These are phyloP conservation scores for Drosophila parvula DNA, from an alignment of 1,140 invertebrate species.

Conservation along the genomic window DNA sequence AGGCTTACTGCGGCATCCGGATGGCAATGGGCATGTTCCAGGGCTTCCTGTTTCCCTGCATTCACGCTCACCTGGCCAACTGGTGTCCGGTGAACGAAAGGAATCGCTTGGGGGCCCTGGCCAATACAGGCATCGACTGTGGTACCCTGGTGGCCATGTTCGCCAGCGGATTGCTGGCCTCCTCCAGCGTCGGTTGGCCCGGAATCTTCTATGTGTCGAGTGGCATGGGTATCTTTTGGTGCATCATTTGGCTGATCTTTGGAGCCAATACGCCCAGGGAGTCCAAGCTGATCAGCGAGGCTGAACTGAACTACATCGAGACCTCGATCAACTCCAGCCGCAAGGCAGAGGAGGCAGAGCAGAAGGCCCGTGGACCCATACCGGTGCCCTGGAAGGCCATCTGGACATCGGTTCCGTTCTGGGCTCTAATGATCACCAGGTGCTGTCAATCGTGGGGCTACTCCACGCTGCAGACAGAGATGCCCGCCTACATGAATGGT, in stretches of 20 bases:
- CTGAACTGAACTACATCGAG: conserved; percentile 88
- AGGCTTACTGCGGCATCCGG: conserved; percentile 86
- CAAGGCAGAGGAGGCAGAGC: conserved; percentile 32
- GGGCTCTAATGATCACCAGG: conserved; percentile 92
- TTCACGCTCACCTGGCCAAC: conserved; percentile 91
- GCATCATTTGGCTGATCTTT: conserved; percentile 87
- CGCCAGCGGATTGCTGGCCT: conserved; percentile 87
- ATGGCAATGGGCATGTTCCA: conserved; percentile 91
- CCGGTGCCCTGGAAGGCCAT: conserved; percentile 91
- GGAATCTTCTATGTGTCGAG: conserved; percentile 92
- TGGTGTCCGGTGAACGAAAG: conserved; percentile 89
- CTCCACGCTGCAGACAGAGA: conserved; percentile 95
- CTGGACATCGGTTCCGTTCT: conserved; percentile 91
- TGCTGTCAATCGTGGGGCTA: conserved; percentile 97
- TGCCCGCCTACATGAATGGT: conserved; percentile 94
- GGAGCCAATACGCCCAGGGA: conserved; percentile 88
- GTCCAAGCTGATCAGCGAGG: conserved; percentile 86
- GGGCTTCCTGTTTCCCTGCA: conserved; percentile 91
- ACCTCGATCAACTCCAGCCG: conserved; percentile 52
- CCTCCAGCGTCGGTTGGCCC: conserved; percentile 89
- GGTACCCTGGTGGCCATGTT: conserved; percentile 90
- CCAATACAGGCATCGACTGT: conserved; percentile 88
- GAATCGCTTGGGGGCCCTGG: conserved; percentile 86
- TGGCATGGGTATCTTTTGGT: conserved; percentile 86
- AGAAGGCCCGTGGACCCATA: conserved; percentile 31